Percentiles rank a stretch among this genome's conserved stretches.
Evolutionary conservation across 2,113 vertebrate genomes (phyloP).

Genomic region (Xiphophorus maculatus): DNA sequence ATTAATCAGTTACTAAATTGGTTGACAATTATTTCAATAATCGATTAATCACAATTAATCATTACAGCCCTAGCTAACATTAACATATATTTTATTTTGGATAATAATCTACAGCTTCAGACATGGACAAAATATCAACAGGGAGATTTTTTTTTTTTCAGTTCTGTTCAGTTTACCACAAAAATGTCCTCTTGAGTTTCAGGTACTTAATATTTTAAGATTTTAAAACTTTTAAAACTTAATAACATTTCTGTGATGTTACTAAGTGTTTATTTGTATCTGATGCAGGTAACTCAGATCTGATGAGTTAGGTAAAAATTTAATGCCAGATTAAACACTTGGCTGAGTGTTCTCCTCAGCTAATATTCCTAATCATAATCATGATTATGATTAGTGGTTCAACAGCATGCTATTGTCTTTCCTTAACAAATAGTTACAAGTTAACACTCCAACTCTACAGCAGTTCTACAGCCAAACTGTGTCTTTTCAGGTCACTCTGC

Average conservation of each 20-base stretch:
- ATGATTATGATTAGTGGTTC: not conserved
- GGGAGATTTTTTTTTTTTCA: not conserved
- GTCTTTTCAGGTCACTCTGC: constrained; percentile 33
- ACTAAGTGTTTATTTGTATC: too few species aligned
- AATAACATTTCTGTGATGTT: too few species aligned
- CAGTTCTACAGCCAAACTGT: constrained; percentile 10
- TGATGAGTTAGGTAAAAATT: not conserved
- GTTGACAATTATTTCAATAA: too few species aligned
- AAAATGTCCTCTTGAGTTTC: not conserved
- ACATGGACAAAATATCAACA: not conserved
- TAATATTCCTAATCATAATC: not conserved
- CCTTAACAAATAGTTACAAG: not conserved
- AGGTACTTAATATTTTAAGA: too few species aligned
- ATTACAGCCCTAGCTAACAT: not conserved
- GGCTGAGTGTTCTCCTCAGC: not conserved
- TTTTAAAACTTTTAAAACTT: too few species aligned
- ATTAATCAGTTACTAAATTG: too few species aligned
- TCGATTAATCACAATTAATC: not conserved
- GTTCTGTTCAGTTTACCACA: not conserved
- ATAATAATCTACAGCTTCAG: not conserved
- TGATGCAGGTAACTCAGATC: not conserved
- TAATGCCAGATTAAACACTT: not conserved
- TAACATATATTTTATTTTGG: not conserved
- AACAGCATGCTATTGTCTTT: not conserved
- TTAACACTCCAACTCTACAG: not conserved